Percentiles rank a stretch among this genome's conserved stretches.
Conservation (phyloP, 2,888 invertebrate genomes). For the Ophion costatus region DNA sequence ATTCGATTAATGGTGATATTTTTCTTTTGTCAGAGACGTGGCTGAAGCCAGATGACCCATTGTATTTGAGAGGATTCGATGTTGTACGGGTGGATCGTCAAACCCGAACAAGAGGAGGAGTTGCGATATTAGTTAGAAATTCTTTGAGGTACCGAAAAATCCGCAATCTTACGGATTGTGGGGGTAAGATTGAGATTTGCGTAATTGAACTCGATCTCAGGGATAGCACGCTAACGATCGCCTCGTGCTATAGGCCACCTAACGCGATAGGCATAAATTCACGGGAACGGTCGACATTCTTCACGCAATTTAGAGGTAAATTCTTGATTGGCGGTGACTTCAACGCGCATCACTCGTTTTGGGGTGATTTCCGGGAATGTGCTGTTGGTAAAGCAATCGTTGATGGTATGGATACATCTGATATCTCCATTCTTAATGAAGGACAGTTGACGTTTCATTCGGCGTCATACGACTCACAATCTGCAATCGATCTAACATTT, state of each 20-base stretch:
- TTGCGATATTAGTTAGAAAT: conserved; percentile 47
- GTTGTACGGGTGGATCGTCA: conserved; percentile 44
- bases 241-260: conserved; percentile 46
- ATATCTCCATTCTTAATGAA: conserved; percentile 33
- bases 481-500: conserved; percentile 46
- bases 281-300: conserved; percentile 38
- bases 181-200: conserved; percentile 50
- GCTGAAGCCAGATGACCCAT: conserved; percentile 11
- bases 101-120: conserved; percentile 28
- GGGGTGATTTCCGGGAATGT: conserved; percentile 39
- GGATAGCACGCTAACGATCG: conserved; percentile 30
- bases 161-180: conserved; percentile 26
- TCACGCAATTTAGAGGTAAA: conserved; percentile 51
- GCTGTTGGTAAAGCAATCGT: conserved; percentile 22
- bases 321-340: conserved; percentile 49
- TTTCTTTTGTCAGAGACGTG: conserved; percentile 58
- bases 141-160: conserved; percentile 20
- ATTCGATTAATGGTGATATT: conserved; percentile 33
- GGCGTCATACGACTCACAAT: conserved; percentile 16
- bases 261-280: neutral
- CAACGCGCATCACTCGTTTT: conserved; percentile 43
- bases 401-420: conserved; percentile 5
- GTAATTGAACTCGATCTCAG: conserved; percentile 40
- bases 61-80: conserved; percentile 44
- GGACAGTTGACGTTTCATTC: conserved; percentile 28